Conservation (phyloP, 2,888 invertebrate genomes). For the Dolomedes plantarius region DNA sequence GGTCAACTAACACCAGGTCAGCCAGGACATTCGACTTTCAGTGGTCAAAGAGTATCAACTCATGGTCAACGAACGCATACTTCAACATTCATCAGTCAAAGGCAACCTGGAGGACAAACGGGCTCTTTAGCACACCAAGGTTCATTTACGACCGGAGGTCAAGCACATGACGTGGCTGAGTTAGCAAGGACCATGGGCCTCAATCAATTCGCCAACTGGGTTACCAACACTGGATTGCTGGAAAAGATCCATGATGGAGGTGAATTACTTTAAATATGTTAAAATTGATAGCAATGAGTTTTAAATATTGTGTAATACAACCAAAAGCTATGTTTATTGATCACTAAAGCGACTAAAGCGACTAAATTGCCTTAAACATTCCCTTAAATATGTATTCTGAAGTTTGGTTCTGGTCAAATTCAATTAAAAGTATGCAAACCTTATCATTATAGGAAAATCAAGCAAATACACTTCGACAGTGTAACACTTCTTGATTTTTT, state of each 20-base stretch:
- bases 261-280: conserved; percentile 21
- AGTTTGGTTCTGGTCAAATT: too few species aligned
- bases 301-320: too few species aligned
- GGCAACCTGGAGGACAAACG: conserved; percentile 15
- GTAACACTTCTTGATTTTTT: too few species aligned
- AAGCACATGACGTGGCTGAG: conserved; percentile 46
- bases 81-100: conserved; percentile 5
- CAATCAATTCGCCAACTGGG: conserved; percentile 67
- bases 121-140: background rate
- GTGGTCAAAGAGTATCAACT: background rate
- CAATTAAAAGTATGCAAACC: too few species aligned
- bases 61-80: background rate
- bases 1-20: background rate
- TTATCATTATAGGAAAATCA: too few species aligned
- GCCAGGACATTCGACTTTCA: background rate
- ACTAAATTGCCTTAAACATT: too few species aligned
- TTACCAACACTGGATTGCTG: conserved; percentile 67
- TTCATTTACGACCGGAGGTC: background rate
- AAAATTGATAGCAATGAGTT: too few species aligned
- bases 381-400: too few species aligned
- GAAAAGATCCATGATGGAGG: conserved; percentile 67
- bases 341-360: too few species aligned
- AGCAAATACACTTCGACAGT: too few species aligned
- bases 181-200: conserved; percentile 66
- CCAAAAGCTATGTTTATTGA: too few species aligned